Evolutionary conservation across 2,113 vertebrate species (phyloP), one percentile per base, ranked within the genome.

Genomic region (Theristicus caerulescens): DNA sequence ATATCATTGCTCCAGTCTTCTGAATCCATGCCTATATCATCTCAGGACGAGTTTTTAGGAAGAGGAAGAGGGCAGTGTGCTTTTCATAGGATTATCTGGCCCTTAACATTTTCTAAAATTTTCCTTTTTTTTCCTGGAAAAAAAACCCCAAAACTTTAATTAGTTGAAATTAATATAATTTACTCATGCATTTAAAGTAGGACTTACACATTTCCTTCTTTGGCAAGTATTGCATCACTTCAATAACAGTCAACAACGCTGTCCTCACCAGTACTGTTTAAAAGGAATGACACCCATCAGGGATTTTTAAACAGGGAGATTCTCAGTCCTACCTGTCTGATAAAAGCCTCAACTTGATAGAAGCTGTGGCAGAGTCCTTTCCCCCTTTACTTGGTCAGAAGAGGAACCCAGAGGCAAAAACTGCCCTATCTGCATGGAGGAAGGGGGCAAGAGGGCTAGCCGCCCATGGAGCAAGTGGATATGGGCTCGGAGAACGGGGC

Each of bases 401-500:
- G 16, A 64, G 32, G 67, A 84, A 54, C 14, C 3, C 31, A 59
- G 38, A 19, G 19, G 31, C 19, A 36, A 54, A 82, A 27, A 1
- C 11, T 51, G 26, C 14, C 55, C 13, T 21, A 15, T 22, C 13
- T 65, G 16, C 0, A 0, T 27, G 26, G 44, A 59, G 51, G 25
- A 38, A 81, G 31, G 10, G 7, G 21, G 5, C 16, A 52, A 59
- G 31, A 26, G 49, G 36, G 24, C 11, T 57, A 59, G 13, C 31
- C 2, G 0, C 40, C 24, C 12, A 6, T 3, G 15, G 9, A 61
- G 51, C 31, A 49, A 14, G 57, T 38, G n/a, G 27, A 42, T 54
- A 44, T 0, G 2, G 18, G 29, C 21, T 84, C 0, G 0, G 21
- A 52, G 31, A 77, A 7, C 32, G 26, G 62, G 31, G 8, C 12